Base-by-base conservation (phyloP, 1,140 invertebrate genomes). In the Holotrichia oblita region DNA sequence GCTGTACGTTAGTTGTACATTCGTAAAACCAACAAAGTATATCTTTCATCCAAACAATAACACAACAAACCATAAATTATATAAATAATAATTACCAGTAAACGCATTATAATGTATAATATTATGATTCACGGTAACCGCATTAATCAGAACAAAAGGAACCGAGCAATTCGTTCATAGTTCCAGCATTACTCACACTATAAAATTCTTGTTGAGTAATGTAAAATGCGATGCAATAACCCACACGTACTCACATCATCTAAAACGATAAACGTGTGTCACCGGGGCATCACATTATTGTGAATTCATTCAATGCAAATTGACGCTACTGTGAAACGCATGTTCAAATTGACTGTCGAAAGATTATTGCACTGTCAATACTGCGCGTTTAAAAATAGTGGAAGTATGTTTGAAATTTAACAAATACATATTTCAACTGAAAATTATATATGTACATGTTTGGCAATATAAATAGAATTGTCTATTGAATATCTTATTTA, bases 221-320 rank as follows among this genome's bases (percentile, higher is more conserved):
- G 61, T 27, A 27, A 27, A 14, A 34, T 6, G 8, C 22, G 22
- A 27, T 69, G 61, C 22, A 69, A 69, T 69, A 69, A 69, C 24
- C 61, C 61, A 22, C 61, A 69, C 61, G 22, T 69, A 20, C 61
- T 22, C 61, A 22, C 10, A 14, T 69, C 61, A n/a, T 69, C 22
- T 69, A 69, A 3, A 22, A 69, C 61, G 20, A 61, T 20, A 14
- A 61, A 44, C 14, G 14, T 44, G 59, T 61, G 61, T 69, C 61
- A 69, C 24, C 27, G 4, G 27, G 27, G 27, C 27, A 34, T 2
- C 22, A 7, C 27, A 34, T 69, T 69, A 69, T 69, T 34, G 61
- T 69, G 6, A 69, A 34, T 24, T 24, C 27, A 34, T 27, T 24
- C 8, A 27, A 14, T 12, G 17, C 48, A 17, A 55, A 17, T 55